Evolutionary conservation across 53 echinoderm and acorn worm species (phyloP), one percentile per base, ranked within the genome.

Genomic region (Actinopyga echinites): DNA sequence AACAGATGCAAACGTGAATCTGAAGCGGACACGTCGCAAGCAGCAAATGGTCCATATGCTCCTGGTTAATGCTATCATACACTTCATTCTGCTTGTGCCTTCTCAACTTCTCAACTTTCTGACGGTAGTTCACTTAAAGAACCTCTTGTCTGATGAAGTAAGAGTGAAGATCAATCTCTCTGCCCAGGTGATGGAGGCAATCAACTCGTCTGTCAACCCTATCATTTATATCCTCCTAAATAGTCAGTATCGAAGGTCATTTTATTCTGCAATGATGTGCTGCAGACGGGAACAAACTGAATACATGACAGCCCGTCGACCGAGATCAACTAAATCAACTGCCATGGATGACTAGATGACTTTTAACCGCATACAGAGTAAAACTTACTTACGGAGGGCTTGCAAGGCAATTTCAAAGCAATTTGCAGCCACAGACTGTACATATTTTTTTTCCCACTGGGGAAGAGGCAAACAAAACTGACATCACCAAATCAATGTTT

Each of bases 21-120:
- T 77, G 12, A 77, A 77, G 32, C 23, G 77, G 31, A 77, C 77
- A 8, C 49, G 26, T 24, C 55, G 77, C 23, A 77, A 77, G 19
- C 77, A 77, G 45, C 77, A 77, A 30, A 77, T 77, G 31, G 56
- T 77, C 2, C 56, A 55, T 30, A 77, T 77, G 77, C 77, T 77
- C 19, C 56, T 77, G 4, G 54, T 77, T 5, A 77, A 77, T 20
- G 77, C 77, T 30, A 55, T 56, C 11, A 55, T 77, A 3, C 77
- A 77, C 26, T 77, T 77, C 30, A 21, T 77, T 1, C 77, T 77
- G 1, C 56, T 77, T 1, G 77, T 77, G 55, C 77, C 77, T 77
- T 77, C 77, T 30, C 77, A 77, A 30, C 19, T 77, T 5, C 23
- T 77, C 30, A 40, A 42, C 19, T 77, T 77, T 30, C 12, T 77